Conservation (phyloP, 2,888 invertebrate genomes). For the Drosophila longiperda region DNA sequence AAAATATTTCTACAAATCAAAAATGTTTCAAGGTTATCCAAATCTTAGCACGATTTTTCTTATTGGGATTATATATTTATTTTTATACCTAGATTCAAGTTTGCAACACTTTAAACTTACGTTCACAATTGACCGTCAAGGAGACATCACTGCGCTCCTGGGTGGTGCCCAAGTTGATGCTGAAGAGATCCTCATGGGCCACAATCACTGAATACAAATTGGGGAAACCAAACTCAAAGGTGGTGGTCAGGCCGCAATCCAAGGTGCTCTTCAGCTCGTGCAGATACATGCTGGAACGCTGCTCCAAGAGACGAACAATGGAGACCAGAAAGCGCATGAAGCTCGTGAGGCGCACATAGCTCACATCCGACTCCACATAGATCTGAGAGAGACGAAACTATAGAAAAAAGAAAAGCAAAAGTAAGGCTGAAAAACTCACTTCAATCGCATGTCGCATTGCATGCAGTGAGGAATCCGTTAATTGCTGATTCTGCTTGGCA, state of each 20-base stretch:
- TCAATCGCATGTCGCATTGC: constrained; percentile 84
- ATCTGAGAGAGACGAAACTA: constrained; percentile 62
- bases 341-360: constrained; percentile 74
- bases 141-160: constrained; percentile 82
- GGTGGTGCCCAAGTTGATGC: constrained; percentile 71
- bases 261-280: constrained; percentile 82
- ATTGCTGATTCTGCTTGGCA: constrained; percentile 71
- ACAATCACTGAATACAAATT: constrained; percentile 82
- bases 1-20: background rate
- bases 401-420: background rate
- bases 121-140: constrained; percentile 76
- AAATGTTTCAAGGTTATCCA: background rate
- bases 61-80: background rate
- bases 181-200: constrained; percentile 83
- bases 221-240: constrained; percentile 83
- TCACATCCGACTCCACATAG: constrained; percentile 55
- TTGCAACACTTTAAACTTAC: constrained; percentile 60
- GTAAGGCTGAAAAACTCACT: constrained; percentile 59
- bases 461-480: constrained; percentile 74
- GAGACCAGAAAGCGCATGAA: constrained; percentile 82
- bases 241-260: constrained; percentile 75
- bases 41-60: background rate
- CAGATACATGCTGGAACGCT: constrained; percentile 75
- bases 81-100: background rate
- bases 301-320: constrained; percentile 81